Evolutionary conservation across 2,888 invertebrate genomes (phyloP).

Genomic region (Heliconius ethilla): DNA sequence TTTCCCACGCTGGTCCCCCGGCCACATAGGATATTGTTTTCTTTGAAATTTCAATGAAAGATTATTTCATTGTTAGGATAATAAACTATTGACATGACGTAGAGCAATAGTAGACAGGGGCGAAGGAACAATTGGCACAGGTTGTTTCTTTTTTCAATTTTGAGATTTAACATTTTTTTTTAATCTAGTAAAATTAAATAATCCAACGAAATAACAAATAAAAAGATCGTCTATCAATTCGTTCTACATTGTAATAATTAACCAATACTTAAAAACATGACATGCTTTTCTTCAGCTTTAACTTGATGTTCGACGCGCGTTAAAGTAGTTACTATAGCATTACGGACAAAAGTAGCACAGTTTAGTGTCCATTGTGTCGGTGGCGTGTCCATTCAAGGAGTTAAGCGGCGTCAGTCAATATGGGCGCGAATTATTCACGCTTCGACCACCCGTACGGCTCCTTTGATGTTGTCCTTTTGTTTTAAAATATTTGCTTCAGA

Average conservation of each 20-base stretch:
- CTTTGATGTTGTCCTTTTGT: slow-evolving; percentile 5
- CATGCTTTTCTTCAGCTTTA: not conserved
- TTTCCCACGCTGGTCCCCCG: too few relatives aligned
- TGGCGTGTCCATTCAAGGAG: slow-evolving; percentile 29
- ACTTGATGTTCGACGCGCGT: not conserved
- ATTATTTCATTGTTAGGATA: too few relatives aligned
- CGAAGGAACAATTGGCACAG: too few relatives aligned
- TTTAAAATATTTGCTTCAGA: not conserved
- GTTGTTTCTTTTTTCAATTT: too few relatives aligned
- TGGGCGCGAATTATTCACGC: slow-evolving; percentile 28
- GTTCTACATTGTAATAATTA: not conserved
- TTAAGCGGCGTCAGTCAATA: slow-evolving; percentile 17
- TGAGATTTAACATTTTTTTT: too few relatives aligned
- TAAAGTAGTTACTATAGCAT: too few relatives aligned
- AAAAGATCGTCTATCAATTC: too few relatives aligned
- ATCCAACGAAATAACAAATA: not conserved
- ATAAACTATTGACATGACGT: too few relatives aligned
- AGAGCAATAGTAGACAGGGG: too few relatives aligned
- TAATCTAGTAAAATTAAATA: too few relatives aligned
- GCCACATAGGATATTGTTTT: too few relatives aligned
- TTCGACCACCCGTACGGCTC: slow-evolving; percentile 25
- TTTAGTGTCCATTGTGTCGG: slow-evolving; percentile 41
- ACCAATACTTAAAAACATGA: not conserved
- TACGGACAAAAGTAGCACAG: not conserved
- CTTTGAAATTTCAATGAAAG: too few relatives aligned